phyloP scores from a whole-genome alignment of 1,140 invertebrate genomes.

The Ceratina australensis region DNA sequence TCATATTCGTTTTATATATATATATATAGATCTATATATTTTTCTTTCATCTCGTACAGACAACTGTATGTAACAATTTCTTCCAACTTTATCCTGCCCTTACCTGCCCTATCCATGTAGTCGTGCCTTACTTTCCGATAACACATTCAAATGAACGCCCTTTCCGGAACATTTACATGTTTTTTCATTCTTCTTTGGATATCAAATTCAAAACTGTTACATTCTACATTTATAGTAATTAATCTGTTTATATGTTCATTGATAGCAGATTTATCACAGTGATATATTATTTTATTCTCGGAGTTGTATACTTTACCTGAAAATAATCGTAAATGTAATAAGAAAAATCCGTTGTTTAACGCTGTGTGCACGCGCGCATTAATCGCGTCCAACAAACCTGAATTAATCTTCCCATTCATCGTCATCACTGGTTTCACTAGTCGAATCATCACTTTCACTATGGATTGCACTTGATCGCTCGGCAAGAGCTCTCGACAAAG shows the following conservation, averaged over 20 bases:
- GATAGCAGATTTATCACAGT: constrained; percentile 63
- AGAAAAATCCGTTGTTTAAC: constrained; percentile 14
- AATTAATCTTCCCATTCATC: constrained; percentile 86
- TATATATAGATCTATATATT: not conserved
- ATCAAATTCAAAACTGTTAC: constrained; percentile 55
- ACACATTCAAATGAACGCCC: constrained; percentile 28
- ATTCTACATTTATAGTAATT: constrained; percentile 56
- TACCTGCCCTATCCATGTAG: constrained; percentile 50
- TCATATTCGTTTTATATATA: not conserved
- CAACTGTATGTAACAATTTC: not conserved
- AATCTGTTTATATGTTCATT: constrained; percentile 55
- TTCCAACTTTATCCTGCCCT: constrained; percentile 32
- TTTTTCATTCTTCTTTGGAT: constrained; percentile 57
- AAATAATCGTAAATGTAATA: constrained; percentile 27
- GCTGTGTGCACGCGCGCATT: not conserved
- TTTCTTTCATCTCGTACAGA: constrained; percentile 2
- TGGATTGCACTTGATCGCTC: constrained; percentile 86
- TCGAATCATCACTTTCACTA: constrained; percentile 81
- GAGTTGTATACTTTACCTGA: constrained; percentile 48
- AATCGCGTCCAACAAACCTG: constrained; percentile 18
- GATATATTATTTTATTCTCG: constrained; percentile 54
- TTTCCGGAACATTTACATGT: constrained; percentile 49
- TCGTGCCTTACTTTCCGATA: constrained; percentile 41
- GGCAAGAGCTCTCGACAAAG: constrained; percentile 87
- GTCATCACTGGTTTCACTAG: constrained; percentile 81